Percentiles rank a stretch among this genome's conserved stretches.
Conservation (phyloP, 2,888 invertebrate genomes). For the Masnerella sp. region DNA sequence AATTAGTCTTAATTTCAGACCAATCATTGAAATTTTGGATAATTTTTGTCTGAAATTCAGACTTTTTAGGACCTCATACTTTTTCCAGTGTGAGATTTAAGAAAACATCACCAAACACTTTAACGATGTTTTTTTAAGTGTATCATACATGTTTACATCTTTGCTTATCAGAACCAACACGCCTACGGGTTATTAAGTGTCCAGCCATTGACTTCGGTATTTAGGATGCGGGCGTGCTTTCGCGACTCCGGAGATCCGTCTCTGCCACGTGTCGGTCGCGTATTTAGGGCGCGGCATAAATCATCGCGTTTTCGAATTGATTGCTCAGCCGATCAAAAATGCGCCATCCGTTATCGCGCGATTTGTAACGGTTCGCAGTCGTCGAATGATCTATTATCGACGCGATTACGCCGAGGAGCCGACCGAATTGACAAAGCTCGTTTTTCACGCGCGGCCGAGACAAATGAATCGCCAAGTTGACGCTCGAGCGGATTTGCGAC, state of each 20-base stretch:
- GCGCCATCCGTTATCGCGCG: slow-evolving; percentile 54
- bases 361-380: slow-evolving; percentile 53
- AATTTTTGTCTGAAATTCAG: too few species aligned
- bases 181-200: too few species aligned
- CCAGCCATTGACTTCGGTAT: slow-evolving; percentile 9
- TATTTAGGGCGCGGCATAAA: slow-evolving; percentile 56
- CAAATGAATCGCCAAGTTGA: slow-evolving; percentile 37
- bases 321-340: slow-evolving; percentile 57
- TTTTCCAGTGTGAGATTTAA: too few species aligned
- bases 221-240: slow-evolving; percentile 25
- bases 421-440: slow-evolving; percentile 31
- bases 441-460: slow-evolving; percentile 25
- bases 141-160: too few species aligned
- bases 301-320: slow-evolving; percentile 56
- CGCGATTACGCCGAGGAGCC: slow-evolving; percentile 4
- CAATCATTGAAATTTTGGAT: too few species aligned
- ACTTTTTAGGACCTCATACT: too few species aligned
- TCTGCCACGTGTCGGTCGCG: slow-evolving; percentile 49
- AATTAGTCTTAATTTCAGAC: too few species aligned
- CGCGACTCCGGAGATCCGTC: slow-evolving; percentile 33
- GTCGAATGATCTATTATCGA: slow-evolving; percentile 50
- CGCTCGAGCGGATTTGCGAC: slow-evolving; percentile 14
- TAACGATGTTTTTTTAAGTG: too few species aligned
- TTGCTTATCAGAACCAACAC: too few species aligned
- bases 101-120: too few species aligned